A percentile compares a stretch with the other conserved stretches of the same genome.
Evolutionary conservation across 2,113 vertebrate species (phyloP).

Genomic region (Rattus norvegicus): DNA sequence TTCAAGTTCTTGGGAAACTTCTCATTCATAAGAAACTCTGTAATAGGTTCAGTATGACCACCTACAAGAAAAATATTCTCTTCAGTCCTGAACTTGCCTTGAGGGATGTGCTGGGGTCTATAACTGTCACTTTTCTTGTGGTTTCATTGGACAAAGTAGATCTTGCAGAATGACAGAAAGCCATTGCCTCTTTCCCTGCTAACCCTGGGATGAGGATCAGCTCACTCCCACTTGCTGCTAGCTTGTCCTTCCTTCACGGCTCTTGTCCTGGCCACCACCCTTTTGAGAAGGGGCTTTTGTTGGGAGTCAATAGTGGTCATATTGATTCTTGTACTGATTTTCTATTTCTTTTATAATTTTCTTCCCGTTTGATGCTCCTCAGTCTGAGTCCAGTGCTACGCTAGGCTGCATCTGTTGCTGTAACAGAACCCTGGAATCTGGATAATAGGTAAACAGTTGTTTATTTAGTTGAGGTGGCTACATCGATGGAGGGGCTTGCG

Average conservation of each 20-base stretch:
- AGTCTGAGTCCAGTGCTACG: not conserved
- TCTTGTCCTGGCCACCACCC: not conserved
- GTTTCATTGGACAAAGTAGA: not conserved
- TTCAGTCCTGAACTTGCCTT: not conserved
- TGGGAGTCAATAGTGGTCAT: not conserved
- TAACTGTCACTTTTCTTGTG: not conserved
- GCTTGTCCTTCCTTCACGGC: not conserved
- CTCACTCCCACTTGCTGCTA: not conserved
- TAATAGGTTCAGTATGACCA: not conserved
- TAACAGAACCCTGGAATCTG: not conserved
- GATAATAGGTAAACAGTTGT: not conserved
- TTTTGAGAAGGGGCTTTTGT: not conserved
- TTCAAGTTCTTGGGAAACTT: not conserved
- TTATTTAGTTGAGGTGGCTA: not conserved
- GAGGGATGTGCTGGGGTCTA: not conserved
- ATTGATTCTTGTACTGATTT: not conserved
- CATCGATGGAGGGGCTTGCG: not conserved
- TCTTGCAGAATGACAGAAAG: not conserved
- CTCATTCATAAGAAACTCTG: not conserved
- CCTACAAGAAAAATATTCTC: not conserved
- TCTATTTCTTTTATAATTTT: not conserved
- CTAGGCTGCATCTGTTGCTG: not conserved
- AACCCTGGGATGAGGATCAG: not conserved
- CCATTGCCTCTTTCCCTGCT: rapidly evolving
- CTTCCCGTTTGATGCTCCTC: not conserved